phyloP scores from a whole-genome alignment of 2,797 vertebrate genomes.

The Danio albolineatus region DNA sequence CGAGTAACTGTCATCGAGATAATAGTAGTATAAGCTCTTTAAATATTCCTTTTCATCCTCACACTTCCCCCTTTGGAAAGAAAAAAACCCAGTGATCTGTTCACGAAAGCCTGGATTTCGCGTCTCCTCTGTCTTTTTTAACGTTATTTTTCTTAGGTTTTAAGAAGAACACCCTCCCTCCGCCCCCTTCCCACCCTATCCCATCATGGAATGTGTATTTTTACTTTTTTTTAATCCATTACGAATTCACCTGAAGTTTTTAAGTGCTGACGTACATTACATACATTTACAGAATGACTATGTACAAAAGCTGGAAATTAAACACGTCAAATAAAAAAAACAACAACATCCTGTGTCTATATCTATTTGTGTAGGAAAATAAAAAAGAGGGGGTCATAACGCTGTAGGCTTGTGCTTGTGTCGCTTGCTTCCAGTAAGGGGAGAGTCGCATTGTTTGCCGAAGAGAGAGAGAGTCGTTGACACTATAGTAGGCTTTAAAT shows the following conservation, averaged over 20 bases:
- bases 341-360: conserved; percentile 68
- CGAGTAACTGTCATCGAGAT: conserved; percentile 66
- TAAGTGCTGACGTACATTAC: conserved; percentile 72
- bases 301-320: conserved; percentile 75
- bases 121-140: conserved; percentile 29
- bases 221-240: conserved; percentile 36
- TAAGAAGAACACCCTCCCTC: conserved; percentile 6
- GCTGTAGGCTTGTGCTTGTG: conserved; percentile 71
- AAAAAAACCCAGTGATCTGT: conserved; percentile 41
- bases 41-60: conserved; percentile 60
- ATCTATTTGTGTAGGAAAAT: conserved; percentile 67
- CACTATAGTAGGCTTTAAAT: not conserved
- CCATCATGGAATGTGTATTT: conserved; percentile 56
- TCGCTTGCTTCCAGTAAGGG: conserved; percentile 46
- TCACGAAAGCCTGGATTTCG: conserved; percentile 54
- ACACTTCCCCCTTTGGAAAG: conserved; percentile 51
- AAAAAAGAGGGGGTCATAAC: conserved; percentile 70
- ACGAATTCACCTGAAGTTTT: conserved; percentile 65
- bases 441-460: conserved; percentile 33
- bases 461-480: conserved; percentile 26
- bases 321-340: conserved; percentile 32
- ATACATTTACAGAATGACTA: conserved; percentile 77
- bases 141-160: conserved; percentile 3
- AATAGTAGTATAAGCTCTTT: conserved; percentile 51
- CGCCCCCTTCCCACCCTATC: conserved; percentile 24